These are phyloP conservation scores for Mus caroli DNA, from an alignment of 2,797 vertebrate genomes.

Conservation along the genomic window DNA sequence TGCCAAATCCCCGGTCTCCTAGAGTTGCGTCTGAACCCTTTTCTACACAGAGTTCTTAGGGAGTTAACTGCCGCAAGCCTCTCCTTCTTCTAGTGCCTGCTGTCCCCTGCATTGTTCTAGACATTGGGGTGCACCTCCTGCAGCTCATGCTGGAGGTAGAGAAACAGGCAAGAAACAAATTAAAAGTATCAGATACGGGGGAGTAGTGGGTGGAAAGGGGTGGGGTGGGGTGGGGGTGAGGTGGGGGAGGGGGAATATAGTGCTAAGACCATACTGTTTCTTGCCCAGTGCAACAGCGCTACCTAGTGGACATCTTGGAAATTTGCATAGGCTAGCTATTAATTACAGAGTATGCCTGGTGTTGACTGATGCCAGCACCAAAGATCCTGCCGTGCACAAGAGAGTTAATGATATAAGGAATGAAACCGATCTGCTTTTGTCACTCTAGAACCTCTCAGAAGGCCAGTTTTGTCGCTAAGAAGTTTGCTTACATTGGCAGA, in stretches of 20 bases:
- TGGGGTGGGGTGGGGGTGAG: no score
- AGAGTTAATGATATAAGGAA: neutral
- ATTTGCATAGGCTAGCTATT: neutral
- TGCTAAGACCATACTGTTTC: accelerated
- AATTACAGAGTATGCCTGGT: neutral
- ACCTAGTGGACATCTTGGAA: slow-evolving; percentile 32
- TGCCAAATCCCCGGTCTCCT: neutral
- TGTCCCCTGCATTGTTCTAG: neutral
- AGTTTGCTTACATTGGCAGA: neutral
- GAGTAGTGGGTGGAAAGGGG: neutral
- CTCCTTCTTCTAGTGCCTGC: accelerated
- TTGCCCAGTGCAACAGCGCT: neutral
- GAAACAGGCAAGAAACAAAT: neutral
- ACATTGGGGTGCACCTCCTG: neutral
- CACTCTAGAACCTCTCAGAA: neutral
- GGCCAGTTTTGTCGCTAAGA: neutral
- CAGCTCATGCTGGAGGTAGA: neutral
- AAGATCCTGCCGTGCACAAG: neutral
- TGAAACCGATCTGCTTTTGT: neutral
- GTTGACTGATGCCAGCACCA: accelerated
- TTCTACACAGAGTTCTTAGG: neutral
- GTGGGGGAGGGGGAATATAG: neutral
- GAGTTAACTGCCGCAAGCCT: accelerated
- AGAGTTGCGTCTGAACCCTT: neutral
- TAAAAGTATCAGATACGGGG: neutral